Evolutionary conservation across 2,113 vertebrate genomes (phyloP).

Genomic region (Oryzias woworae): DNA sequence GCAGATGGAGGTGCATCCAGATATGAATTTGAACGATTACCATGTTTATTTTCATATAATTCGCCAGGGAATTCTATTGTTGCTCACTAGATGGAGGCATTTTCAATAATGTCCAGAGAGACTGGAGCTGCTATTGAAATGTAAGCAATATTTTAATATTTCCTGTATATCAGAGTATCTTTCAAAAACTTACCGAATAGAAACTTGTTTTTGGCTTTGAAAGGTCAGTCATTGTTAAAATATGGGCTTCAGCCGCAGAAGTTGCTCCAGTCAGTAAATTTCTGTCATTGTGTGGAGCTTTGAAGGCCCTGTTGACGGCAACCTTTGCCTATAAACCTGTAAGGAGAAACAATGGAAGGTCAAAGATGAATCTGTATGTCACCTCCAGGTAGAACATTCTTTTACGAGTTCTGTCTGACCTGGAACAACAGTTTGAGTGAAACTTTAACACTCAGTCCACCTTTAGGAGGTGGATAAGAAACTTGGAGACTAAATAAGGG

Average conservation of each 20-base stretch:
- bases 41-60: too few relatives aligned
- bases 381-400: constrained; percentile 7
- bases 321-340: constrained; percentile 34
- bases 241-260: constrained; percentile 4
- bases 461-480: not conserved
- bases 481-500: not conserved
- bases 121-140: not conserved
- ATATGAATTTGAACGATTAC: too few relatives aligned
- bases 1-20: too few relatives aligned
- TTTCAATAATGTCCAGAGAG: not conserved
- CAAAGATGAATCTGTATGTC: constrained; percentile 28
- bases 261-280: constrained; percentile 31
- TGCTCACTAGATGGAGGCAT: constrained; percentile 40
- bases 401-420: not conserved
- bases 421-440: not conserved
- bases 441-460: constrained; percentile 1
- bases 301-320: constrained; percentile 31
- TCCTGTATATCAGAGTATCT: not conserved
- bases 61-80: constrained; percentile 1
- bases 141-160: not conserved
- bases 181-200: not conserved
- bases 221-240: constrained; percentile 23
- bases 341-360: constrained; percentile 20
- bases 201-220: constrained; percentile 19
- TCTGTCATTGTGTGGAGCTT: constrained; percentile 24